Evolutionary conservation across 2,797 vertebrate genomes (phyloP).

Genomic region (Pseudochromis fuscus): DNA sequence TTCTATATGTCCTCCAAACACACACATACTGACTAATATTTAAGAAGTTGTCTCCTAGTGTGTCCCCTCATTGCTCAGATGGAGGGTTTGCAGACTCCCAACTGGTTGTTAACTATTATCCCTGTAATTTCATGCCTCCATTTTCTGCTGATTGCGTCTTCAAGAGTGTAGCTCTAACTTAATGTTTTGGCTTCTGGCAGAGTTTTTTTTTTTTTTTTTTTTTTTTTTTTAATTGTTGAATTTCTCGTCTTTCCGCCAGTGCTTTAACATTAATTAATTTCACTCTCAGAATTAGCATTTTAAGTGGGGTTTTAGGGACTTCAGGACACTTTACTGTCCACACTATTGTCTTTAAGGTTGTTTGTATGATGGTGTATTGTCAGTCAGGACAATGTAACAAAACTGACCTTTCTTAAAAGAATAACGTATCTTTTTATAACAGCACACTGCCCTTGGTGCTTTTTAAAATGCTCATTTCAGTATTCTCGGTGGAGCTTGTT

Average conservation of each 20-base stretch:
- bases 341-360: background rate
- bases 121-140: conserved; percentile 64
- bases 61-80: conserved; percentile 45
- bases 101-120: conserved; percentile 71
- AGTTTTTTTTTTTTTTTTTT: too few species aligned
- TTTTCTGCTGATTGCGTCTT: conserved; percentile 61
- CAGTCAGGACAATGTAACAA: conserved; percentile 13
- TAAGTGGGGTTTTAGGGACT: conserved; percentile 28
- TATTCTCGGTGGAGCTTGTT: conserved; percentile 46
- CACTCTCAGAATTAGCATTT: conserved; percentile 52
- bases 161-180: conserved; percentile 45
- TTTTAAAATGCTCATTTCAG: conserved; percentile 43
- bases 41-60: conserved; percentile 24
- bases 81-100: conserved; percentile 61
- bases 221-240: conserved; percentile 47
- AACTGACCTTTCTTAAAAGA: conserved; percentile 15
- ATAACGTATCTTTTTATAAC: background rate
- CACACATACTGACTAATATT: conserved; percentile 23
- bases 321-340: conserved; percentile 3
- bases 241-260: conserved; percentile 32
- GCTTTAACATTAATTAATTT: conserved; percentile 37
- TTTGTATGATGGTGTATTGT: conserved; percentile 17
- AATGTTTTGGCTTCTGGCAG: conserved; percentile 57
- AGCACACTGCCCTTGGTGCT: background rate
- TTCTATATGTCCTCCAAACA: conserved; percentile 30